Base-by-base conservation (phyloP, 1,140 invertebrate species). In the Piezodorus guildinii region DNA sequence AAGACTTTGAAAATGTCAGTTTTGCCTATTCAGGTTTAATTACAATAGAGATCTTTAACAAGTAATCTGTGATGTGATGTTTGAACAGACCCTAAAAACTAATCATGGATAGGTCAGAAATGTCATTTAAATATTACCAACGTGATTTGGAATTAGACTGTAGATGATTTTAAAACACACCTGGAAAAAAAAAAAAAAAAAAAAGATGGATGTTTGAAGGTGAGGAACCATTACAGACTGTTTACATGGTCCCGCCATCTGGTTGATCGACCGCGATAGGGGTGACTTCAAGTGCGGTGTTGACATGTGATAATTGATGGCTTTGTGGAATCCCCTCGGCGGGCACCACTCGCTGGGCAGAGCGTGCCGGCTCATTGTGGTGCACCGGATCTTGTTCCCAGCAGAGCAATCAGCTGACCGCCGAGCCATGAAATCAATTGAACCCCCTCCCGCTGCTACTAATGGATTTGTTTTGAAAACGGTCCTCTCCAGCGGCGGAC, bases 381-480 rank as follows among this genome's bases (percentile, higher is more conserved):
- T n/a, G 46, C 46, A 6, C 1, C 14, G 1, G 12, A 5, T 14
- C 21, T 49, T 17, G n/a, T 49, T 49, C 46, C 46, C 10, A 49
- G 10, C 12, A 49, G 10, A 49, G 46, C 46, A 19, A 49, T 49
- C 46, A 49, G 46, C 46, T 49, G 46, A 49, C 46, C 46, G 46
- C n/a, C 46, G 46, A 21, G 46, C 46, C 21, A 21, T 17, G 21
- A 49, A 49, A 49, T 49, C 46, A 49, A 49, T 49, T 49, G n/a
- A 49, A 21, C 46, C 46, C n/a, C 46, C 46, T 19, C n/a, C 46
- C n/a, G 46, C n/a, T 39, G 21, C 10, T 21, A 10, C n/a, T 49
- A 49, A 49, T 49, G 46, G 46, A 49, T 49, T 49, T 49, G 46
- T 49, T 49, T 49, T 39, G 6, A 39, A 39, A 21, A 21, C 46